Evolutionary conservation across 1,140 invertebrate genomes (phyloP), one percentile per base, ranked within the genome.

Genomic region (Lysiphlebus fabarum): DNA sequence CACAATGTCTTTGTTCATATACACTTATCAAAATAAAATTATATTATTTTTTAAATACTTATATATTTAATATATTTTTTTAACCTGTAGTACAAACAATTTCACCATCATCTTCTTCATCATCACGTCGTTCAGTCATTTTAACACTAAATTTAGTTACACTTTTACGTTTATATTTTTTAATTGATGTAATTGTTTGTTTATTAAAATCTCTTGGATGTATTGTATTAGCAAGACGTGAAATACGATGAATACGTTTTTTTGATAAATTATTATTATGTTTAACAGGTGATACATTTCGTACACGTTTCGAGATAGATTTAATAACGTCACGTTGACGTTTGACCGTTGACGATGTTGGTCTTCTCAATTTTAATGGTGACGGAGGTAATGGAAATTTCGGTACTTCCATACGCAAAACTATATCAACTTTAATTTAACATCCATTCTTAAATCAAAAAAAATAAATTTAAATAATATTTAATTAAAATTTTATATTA

Each of bases 371-470:
- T 26, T 26, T 4, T 4, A 65, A 53, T 12, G 36, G 38, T 33
- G 58, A 60, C 61, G 74, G 74, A 6, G 76, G 75, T 37, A 62
- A 65, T 48, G 76, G 74, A 54, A 78, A 78, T 53, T 62, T 60
- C 14, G 76, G 74, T 7, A 77, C 66, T 9, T 77, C 66, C 76
- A 76, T 77, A 40, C 44, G 62, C 63, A 53, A 56, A 63, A 58
- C 37, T 49, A 47, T 14, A 33, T 37, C 43, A 41, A 8, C 44
- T 26, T 17, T 41, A 38, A 38, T 37, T 47, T 44, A 44, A 6
- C 37, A 26, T 26, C 17, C 17, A 26, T 26, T 26, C 17, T 26
- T 26, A 26, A 26, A 26, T 26, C 17, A 26, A 26, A 26, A 26
- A 26, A 26, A 26, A 26, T 26, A n/a, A n/a, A n/a, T n/a, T n/a